phyloP scores from a whole-genome alignment of 2,113 vertebrate genomes.

The Pseudorectes ferrugineus region DNA sequence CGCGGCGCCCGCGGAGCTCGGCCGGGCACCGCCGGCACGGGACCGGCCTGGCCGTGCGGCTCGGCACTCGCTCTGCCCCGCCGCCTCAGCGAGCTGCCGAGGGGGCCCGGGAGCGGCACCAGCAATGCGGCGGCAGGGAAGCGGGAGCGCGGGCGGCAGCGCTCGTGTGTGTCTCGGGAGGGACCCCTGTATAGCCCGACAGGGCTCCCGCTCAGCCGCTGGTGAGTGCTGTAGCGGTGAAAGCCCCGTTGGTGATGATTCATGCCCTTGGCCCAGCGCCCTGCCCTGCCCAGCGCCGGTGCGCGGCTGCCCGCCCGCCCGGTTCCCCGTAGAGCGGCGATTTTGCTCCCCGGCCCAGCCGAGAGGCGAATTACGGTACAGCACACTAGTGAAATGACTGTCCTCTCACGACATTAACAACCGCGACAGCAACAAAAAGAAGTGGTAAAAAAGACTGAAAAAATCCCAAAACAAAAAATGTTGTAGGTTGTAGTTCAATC shows the following conservation, averaged over 20 bases:
- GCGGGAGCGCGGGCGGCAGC: neutral
- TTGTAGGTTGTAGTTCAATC: neutral
- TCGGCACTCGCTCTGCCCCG: fast-evolving
- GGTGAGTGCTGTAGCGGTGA: neutral
- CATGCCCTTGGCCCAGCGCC: neutral
- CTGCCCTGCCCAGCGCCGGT: neutral
- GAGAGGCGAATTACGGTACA: neutral
- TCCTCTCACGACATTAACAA: neutral
- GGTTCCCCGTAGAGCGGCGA: neutral
- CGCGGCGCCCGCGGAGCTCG: neutral
- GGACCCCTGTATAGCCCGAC: neutral
- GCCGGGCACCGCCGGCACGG: no score
- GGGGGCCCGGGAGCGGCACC: neutral
- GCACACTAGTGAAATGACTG: neutral
- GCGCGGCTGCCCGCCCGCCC: neutral
- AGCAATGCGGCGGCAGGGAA: neutral
- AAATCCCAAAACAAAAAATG: fast-evolving
- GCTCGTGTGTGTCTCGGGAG: neutral
- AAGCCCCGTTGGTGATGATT: neutral
- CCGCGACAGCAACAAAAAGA: neutral
- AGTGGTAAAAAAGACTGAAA: neutral
- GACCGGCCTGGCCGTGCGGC: fast-evolving
- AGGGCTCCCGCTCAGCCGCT: neutral
- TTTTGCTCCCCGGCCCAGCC: neutral
- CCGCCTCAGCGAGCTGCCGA: neutral